These are phyloP conservation scores for Chloroclystis v-ata DNA, from an alignment of 2,888 invertebrate species.

Conservation along the genomic window DNA sequence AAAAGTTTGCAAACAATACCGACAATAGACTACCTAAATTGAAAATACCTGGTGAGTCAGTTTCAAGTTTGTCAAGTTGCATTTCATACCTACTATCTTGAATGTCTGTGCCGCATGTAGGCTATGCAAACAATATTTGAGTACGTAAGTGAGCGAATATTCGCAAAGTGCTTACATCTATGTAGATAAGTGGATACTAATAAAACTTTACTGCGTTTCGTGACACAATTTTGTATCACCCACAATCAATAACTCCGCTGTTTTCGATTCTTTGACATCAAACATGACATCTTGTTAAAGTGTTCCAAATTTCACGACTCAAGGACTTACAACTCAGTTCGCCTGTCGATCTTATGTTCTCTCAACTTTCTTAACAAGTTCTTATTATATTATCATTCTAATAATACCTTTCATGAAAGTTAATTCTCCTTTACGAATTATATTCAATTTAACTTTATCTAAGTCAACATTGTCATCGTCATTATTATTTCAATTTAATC, in stretches of 20 bases:
- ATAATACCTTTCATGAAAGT: too few relatives aligned
- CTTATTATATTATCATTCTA: too few relatives aligned
- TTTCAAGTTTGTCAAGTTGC: constrained; percentile 1
- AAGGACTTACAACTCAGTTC: too few relatives aligned
- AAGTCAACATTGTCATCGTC: background rate
- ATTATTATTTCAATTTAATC: background rate
- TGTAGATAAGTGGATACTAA: constrained; percentile 50
- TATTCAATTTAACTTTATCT: background rate
- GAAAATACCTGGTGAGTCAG: background rate
- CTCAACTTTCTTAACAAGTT: too few relatives aligned
- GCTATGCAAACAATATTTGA: constrained; percentile 32
- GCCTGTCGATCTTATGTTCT: too few relatives aligned
- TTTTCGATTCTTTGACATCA: constrained; percentile 10
- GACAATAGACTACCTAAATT: background rate
- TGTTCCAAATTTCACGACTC: constrained; percentile 7
- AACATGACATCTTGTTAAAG: constrained; percentile 12
- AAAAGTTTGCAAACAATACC: constrained; percentile 2
- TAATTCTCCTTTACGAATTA: background rate
- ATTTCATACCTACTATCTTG: constrained; percentile 2
- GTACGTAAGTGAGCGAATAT: constrained; percentile 34
- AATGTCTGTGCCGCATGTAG: constrained; percentile 17
- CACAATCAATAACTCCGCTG: constrained; percentile 39
- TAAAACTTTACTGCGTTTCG: constrained; percentile 55
- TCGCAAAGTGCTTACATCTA: constrained; percentile 26
- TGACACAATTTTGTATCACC: constrained; percentile 49